Base-by-base conservation (phyloP, 1,140 invertebrate species). In the Drosophila watanabei region DNA sequence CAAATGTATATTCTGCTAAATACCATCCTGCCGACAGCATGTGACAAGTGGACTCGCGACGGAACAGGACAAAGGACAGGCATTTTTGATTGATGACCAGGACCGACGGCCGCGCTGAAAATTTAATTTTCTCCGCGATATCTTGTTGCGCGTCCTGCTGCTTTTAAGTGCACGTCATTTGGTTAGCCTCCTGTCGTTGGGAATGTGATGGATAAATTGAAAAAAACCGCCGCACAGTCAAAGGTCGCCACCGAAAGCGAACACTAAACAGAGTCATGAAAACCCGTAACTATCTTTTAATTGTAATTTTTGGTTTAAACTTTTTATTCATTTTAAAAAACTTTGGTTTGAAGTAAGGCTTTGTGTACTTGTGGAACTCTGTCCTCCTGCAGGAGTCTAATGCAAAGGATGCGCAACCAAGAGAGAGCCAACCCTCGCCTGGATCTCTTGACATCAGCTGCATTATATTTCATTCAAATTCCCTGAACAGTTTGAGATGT, bases 51-150 rank as follows among this genome's bases (percentile, higher is more conserved):
- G 49, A 16, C 54, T 11, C 14, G 32, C 18, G 32, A 24, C 32
- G 18, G 18, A 18, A 54, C 33, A 24, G 30, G 32, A 52, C 49
- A 16, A 33, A 52, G 35, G 59, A 57, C 54, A 39, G 54, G 35
- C 79, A 73, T 48, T 76, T 87, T 87, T 88, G 84, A 88, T 88
- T 88, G 85, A 88, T 88, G 85, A 80, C 68, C 73, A 32, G 35
- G 54, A 33, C 48, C 32, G 64, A 16, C 16, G 24, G 79, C 64
- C 59, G 59, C 10, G 41, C 32, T 72, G 39, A 56, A 89, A 79
- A 75, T 82, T 86, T 71, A 56, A 90, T 85, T 89, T 82, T 75
- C 45, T 54, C 65, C 62, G 54, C 80, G 61, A 82, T 82, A 90
- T 89, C 86, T 80, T 82, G 82, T 89, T 73, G 78, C 86, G 60